Evolutionary conservation across 2,888 invertebrate species (phyloP), one percentile per base, ranked within the genome.

Genomic region (Brachynemurus nebulosus): DNA sequence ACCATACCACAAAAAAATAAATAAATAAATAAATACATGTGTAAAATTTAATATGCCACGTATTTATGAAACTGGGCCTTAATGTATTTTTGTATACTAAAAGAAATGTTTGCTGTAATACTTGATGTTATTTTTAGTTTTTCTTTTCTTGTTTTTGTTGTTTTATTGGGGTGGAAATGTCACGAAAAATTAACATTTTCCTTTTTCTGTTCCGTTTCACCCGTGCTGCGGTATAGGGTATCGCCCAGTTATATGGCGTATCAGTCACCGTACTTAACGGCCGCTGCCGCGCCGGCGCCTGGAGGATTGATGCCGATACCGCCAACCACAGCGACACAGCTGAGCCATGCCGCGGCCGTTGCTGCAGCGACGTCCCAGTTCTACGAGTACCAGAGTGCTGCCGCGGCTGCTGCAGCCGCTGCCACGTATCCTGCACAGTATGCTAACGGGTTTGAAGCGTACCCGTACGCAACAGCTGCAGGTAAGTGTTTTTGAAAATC

Each of bases 321-420:
- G 19, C 78, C 79, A 53, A 66, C 80, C 54, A 78, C 77, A 48
- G 66, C 71, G 21, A 64, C 69, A 20, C 80, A 80, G 57, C 63
- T 80, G 55, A 76, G 77, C 55, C 80, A 80, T 58, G 82, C 82
- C 1, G 82, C 83, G 7, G 83, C 83, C 0, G 72, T 84, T 44
- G 83, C 83, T 9, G 84, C 84, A 1, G 84, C 83, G n/a, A 69
- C 73, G 40, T 80, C 80, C 55, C 82, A 86, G 58, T 77, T 85
- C 59, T 85, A 85, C 60, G 84, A 85, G 67, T 85, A 86, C 64
- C 85, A 85, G 57, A 76, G 74, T 55, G 75, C 70, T n/a, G 69
- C 68, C 21, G 70, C 69, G 6, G 78, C 78, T 11, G 78, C 80
- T 0, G 80, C 80, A 3, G 82, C 82, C 2, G 82, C 83, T 5